These are phyloP conservation scores for Aurelia sp. DNA, from an alignment of 30 jellyfish, hydroid and myxozoan species.

Conservation along the genomic window DNA sequence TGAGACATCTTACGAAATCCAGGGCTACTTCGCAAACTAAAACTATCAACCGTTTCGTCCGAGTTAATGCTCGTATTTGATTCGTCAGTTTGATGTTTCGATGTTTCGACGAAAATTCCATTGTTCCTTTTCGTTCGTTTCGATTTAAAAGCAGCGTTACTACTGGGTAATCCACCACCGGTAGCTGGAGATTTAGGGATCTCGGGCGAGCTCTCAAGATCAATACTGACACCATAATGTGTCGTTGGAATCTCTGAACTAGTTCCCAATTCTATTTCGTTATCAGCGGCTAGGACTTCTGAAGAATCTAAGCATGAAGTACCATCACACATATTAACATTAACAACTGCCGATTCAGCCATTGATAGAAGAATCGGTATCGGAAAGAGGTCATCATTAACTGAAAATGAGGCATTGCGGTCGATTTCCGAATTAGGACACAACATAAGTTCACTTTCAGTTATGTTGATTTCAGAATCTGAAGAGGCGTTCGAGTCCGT, in stretches of 20 bases:
- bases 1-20: slow-evolving; percentile 1
- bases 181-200: slow-evolving; percentile 3
- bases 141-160: not conserved
- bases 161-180: not conserved
- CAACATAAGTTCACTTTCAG: slow-evolving; percentile 59
- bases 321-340: slow-evolving; percentile 51
- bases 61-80: not conserved
- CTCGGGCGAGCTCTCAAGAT: slow-evolving; percentile 26
- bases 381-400: slow-evolving; percentile 64
- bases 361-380: slow-evolving; percentile 70
- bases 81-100: slow-evolving; percentile 1
- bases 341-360: slow-evolving; percentile 71
- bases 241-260: slow-evolving; percentile 40
- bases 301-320: slow-evolving; percentile 55
- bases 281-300: slow-evolving; percentile 38
- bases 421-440: slow-evolving; percentile 61
- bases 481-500: slow-evolving; percentile 32
- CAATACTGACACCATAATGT: slow-evolving; percentile 56
- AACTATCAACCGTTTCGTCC: not conserved
- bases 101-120: not conserved
- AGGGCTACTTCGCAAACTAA: not conserved
- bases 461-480: slow-evolving; percentile 57
- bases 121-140: not conserved
- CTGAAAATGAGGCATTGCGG: slow-evolving; percentile 62
- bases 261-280: slow-evolving; percentile 62